Evolutionary conservation across 2,113 vertebrate species (phyloP).

Genomic region (Picathartes gymnocephalus): DNA sequence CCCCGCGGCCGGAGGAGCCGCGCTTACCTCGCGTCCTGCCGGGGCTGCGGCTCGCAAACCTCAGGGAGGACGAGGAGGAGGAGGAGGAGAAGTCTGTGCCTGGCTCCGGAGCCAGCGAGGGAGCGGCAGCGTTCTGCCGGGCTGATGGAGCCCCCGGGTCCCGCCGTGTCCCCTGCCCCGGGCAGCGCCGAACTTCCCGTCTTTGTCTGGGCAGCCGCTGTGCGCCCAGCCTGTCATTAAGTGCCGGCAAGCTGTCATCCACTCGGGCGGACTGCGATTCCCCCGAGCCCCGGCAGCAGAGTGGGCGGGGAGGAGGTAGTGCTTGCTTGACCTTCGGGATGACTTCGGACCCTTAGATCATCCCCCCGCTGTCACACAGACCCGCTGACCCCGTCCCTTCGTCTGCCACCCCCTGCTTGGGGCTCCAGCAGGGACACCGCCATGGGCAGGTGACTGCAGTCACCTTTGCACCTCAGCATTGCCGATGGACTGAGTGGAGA

Average conservation of each 20-base stretch:
- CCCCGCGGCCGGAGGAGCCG: not conserved
- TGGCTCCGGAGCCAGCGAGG: not conserved
- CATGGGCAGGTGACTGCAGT: not conserved
- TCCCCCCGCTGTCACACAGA: not conserved
- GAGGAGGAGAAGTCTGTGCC: not conserved
- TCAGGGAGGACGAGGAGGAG: not conserved
- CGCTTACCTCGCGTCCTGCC: not conserved
- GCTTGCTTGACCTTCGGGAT: not conserved
- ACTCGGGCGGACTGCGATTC: not conserved
- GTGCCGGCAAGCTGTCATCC: conserved; percentile 25
- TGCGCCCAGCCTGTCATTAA: conserved; percentile 1
- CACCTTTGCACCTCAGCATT: not conserved
- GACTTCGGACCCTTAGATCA: not conserved
- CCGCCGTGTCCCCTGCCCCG: not conserved
- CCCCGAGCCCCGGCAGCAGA: not conserved
- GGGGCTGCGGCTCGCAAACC: not conserved
- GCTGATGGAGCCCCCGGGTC: not conserved
- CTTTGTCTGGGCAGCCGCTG: not conserved
- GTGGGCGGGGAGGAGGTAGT: not conserved
- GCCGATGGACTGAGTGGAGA: accelerated
- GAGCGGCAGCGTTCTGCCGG: not conserved
- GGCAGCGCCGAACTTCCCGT: not conserved
- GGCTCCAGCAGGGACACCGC: not conserved
- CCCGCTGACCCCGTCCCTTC: not conserved
- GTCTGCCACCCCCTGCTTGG: not conserved